Evolutionary conservation across 2,888 invertebrate genomes (phyloP).

Genomic region (Meghimatium bilineatum): DNA sequence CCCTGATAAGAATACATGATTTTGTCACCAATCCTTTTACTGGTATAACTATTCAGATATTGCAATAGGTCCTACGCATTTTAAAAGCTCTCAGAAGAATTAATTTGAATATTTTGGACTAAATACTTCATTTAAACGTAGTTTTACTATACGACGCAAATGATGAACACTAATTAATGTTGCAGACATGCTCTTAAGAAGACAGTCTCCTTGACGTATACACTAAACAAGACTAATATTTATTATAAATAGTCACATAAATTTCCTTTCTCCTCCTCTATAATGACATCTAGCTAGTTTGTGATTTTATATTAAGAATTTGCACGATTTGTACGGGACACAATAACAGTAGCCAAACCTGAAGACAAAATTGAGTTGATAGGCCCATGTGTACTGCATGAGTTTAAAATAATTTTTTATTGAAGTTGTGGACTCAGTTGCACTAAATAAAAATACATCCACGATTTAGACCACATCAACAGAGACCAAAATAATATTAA

Average conservation of each 20-base stretch:
- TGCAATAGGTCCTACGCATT: too few relatives aligned
- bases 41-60: too few relatives aligned
- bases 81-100: too few relatives aligned
- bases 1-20: too few relatives aligned
- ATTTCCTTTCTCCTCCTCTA: not conserved
- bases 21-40: too few relatives aligned
- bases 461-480: constrained; percentile 81
- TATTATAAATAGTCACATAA: not conserved
- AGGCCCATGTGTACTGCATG: too few relatives aligned
- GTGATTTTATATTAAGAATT: not conserved
- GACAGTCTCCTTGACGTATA: not conserved
- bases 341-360: not conserved
- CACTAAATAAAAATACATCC: not conserved
- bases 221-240: not conserved
- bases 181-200: not conserved
- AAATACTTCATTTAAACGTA: too few relatives aligned
- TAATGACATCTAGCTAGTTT: too few relatives aligned
- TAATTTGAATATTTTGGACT: too few relatives aligned
- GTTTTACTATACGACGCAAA: too few relatives aligned
- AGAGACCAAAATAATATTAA: constrained; percentile 85
- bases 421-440: too few relatives aligned
- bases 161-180: not conserved
- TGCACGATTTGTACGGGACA: not conserved
- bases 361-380: not conserved
- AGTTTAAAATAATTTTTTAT: too few relatives aligned